A percentile compares a stretch with the other conserved stretches of the same genome.
phyloP scores from a whole-genome alignment of 1,140 invertebrate species.

The Brachionus sp. region DNA sequence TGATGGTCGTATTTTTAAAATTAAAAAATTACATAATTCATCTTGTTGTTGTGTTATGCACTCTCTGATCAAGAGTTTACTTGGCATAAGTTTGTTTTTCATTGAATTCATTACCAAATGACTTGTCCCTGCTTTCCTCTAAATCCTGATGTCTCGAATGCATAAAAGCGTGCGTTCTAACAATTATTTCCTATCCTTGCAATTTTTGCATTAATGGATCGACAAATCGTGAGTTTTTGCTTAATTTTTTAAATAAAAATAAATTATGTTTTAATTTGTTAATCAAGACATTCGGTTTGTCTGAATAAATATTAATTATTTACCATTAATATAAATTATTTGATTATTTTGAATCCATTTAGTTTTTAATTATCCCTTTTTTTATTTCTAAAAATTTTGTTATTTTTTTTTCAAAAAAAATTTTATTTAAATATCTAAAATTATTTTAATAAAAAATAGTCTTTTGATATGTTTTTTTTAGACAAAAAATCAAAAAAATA shows the following conservation, averaged over 20 bases:
- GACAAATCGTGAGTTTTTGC: neutral
- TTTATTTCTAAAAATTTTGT: too few relatives aligned
- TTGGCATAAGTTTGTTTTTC: neutral
- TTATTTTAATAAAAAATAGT: too few relatives aligned
- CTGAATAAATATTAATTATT: too few relatives aligned
- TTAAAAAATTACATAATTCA: constrained; percentile 7
- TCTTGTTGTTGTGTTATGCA: neutral
- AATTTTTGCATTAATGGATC: neutral
- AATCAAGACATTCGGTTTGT: too few relatives aligned
- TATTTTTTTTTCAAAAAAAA: too few relatives aligned
- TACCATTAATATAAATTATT: too few relatives aligned
- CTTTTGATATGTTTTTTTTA: too few relatives aligned
- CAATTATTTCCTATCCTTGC: neutral
- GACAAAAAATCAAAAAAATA: too few relatives aligned
- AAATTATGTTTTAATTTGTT: neutral
- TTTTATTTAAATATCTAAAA: too few relatives aligned
- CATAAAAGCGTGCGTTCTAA: neutral
- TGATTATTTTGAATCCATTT: too few relatives aligned
- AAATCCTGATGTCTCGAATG: neutral
- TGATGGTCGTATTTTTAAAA: constrained; percentile 28
- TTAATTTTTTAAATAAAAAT: neutral
- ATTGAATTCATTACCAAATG: neutral
- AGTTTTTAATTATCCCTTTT: too few relatives aligned
- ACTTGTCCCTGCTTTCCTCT: neutral
- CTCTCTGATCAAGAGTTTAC: neutral